These are phyloP conservation scores for Plectrocnemia conspersa DNA, from an alignment of 1,140 invertebrate genomes.

Conservation along the genomic window DNA sequence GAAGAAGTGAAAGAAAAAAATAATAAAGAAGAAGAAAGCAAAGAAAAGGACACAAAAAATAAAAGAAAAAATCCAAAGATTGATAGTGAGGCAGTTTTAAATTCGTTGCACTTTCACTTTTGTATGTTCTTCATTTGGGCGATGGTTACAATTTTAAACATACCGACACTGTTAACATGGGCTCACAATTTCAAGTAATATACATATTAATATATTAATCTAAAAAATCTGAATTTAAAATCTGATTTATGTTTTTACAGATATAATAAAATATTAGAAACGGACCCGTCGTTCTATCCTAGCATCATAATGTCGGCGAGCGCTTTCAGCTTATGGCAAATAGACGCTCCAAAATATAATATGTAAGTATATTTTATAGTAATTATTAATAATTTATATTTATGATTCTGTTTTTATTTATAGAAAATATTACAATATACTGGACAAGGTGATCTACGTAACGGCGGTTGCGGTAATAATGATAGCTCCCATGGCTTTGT, in stretches of 20 bases:
- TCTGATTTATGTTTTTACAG: constrained; percentile 41
- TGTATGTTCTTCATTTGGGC: constrained; percentile 57
- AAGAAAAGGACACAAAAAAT: constrained; percentile 16
- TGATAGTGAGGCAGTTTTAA: constrained; percentile 41
- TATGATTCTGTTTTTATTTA: constrained; percentile 33
- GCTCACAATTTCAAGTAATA: constrained; percentile 57
- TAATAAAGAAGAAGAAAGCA: constrained; percentile 21
- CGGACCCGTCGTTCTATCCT: constrained; percentile 50
- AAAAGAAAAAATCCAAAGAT: constrained; percentile 12
- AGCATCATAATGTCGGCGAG: constrained; percentile 49
- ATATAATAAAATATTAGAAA: constrained; percentile 47
- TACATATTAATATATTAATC: constrained; percentile 4
- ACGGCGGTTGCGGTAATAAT: constrained; percentile 50
- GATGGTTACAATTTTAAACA: constrained; percentile 51
- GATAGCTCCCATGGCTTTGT: constrained; percentile 53
- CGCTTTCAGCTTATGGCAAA: constrained; percentile 51
- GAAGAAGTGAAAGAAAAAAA: constrained; percentile 22
- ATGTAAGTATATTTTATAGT: constrained; percentile 42
- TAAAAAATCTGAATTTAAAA: neutral
- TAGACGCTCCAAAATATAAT: constrained; percentile 48
- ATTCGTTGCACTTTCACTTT: constrained; percentile 56
- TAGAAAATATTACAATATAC: constrained; percentile 49
- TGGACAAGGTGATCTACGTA: constrained; percentile 49
- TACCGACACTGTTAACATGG: constrained; percentile 57
- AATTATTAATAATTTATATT: constrained; percentile 18